phyloP scores from a whole-genome alignment of 2,888 invertebrate species.

The Dorcus parallelipipedus region DNA sequence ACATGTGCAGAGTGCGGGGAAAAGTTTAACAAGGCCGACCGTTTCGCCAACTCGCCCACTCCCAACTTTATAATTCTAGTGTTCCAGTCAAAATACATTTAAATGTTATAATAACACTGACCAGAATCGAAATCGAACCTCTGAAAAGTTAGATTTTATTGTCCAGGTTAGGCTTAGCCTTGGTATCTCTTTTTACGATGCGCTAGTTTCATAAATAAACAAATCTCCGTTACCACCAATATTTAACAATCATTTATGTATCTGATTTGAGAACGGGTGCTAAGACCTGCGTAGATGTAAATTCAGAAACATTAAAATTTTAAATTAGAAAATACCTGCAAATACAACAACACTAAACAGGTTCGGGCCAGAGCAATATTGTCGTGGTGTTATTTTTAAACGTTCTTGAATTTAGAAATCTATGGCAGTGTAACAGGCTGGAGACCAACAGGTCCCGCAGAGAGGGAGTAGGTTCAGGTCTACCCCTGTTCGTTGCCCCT shows the following conservation, averaged over 20 bases:
- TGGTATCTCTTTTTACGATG: conserved; percentile 3
- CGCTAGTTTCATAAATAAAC: too few relatives aligned
- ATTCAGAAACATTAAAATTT: too few relatives aligned
- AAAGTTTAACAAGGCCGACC: conserved; percentile 20
- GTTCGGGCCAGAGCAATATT: too few relatives aligned
- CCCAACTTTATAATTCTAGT: conserved; percentile 13
- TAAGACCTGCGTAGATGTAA: too few relatives aligned
- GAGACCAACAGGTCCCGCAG: conserved; percentile 14
- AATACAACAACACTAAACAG: too few relatives aligned
- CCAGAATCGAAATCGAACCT: conserved; percentile 8
- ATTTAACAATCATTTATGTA: too few relatives aligned
- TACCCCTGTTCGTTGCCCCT: conserved; percentile 35
- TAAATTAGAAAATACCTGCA: too few relatives aligned
- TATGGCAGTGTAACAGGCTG: conserved; percentile 21
- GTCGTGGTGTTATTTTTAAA: neutral
- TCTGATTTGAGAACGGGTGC: too few relatives aligned
- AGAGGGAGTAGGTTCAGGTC: conserved; percentile 28
- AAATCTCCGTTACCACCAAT: too few relatives aligned
- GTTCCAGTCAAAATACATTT: conserved; percentile 2
- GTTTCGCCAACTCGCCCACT: conserved; percentile 23
- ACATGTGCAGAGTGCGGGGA: conserved; percentile 28
- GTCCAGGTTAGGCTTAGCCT: conserved; percentile 10
- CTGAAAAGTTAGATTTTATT: conserved; percentile 10
- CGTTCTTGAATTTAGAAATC: neutral
- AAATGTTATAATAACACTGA: conserved; percentile 14